Evolutionary conservation across 2,888 invertebrate species (phyloP).

Genomic region (Teleogryllus oceanicus): DNA sequence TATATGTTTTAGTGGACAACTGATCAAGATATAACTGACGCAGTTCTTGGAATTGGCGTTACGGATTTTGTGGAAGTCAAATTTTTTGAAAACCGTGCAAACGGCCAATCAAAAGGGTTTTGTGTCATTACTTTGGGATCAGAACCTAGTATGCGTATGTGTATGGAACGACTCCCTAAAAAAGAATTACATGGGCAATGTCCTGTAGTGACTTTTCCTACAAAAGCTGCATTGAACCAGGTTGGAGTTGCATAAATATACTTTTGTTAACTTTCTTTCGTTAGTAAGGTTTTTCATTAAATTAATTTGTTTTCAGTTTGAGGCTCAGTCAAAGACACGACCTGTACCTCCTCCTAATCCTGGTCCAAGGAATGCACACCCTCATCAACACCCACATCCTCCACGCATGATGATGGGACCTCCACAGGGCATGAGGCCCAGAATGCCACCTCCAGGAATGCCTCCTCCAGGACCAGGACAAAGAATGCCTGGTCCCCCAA

Average conservation of each 20-base stretch:
- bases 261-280: conserved; percentile 22
- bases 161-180: conserved; percentile 91
- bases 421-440: conserved; percentile 52
- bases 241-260: conserved; percentile 42
- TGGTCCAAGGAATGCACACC: conserved; percentile 58
- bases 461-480: conserved; percentile 58
- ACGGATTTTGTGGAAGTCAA: conserved; percentile 95
- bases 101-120: conserved; percentile 98
- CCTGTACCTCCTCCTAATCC: conserved; percentile 74
- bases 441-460: conserved; percentile 56
- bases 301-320: conserved; percentile 60
- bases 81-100: conserved; percentile 98
- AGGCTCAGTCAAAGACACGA: conserved; percentile 87
- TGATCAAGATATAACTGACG: conserved; percentile 91
- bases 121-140: conserved; percentile 93
- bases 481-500: conserved; percentile 53
- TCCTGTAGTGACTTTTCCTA: conserved; percentile 91
- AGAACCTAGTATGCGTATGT: conserved; percentile 80
- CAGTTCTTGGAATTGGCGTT: conserved; percentile 83
- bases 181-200: conserved; percentile 94
- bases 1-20: conserved; percentile 82
- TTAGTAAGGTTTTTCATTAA: conserved; percentile 21
- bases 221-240: conserved; percentile 77
- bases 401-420: conserved; percentile 60
- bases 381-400: conserved; percentile 47